Conservation (phyloP, 2,113 vertebrate genomes). For the Cavia aperea region DNA sequence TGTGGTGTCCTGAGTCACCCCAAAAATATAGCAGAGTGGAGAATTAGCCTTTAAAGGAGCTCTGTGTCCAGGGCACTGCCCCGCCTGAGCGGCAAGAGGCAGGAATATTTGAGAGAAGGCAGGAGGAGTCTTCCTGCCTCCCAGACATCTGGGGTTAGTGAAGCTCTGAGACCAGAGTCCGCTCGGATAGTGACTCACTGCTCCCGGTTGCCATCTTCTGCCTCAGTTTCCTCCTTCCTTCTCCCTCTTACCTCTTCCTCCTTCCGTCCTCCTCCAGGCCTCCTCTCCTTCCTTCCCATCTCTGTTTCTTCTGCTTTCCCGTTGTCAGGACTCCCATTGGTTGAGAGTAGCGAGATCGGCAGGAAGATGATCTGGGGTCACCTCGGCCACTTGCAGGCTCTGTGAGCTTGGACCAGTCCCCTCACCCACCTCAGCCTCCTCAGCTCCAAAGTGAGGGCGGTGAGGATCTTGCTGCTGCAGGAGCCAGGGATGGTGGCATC, state of each 20-base stretch:
- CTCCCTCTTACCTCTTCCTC: neutral
- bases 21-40: slow-evolving; percentile 61
- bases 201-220: neutral
- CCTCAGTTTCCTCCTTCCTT: neutral
- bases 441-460: neutral
- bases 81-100: slow-evolving; percentile 5
- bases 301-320: neutral
- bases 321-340: neutral
- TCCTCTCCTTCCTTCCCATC: neutral
- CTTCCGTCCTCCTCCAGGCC: neutral
- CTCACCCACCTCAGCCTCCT: neutral
- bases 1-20: slow-evolving; percentile 63
- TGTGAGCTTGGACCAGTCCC: neutral
- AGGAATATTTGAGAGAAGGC: neutral
- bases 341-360: neutral
- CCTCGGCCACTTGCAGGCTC: neutral
- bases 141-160: neutral
- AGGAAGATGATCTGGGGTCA: neutral
- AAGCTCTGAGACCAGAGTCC: neutral
- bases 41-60: slow-evolving; percentile 53
- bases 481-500: neutral
- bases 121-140: neutral
- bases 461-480: neutral
- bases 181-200: fast-evolving
- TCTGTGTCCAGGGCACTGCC: neutral